Evolutionary conservation across 2,797 vertebrate genomes (phyloP).

Genomic region (Pelochelys cantorii): DNA sequence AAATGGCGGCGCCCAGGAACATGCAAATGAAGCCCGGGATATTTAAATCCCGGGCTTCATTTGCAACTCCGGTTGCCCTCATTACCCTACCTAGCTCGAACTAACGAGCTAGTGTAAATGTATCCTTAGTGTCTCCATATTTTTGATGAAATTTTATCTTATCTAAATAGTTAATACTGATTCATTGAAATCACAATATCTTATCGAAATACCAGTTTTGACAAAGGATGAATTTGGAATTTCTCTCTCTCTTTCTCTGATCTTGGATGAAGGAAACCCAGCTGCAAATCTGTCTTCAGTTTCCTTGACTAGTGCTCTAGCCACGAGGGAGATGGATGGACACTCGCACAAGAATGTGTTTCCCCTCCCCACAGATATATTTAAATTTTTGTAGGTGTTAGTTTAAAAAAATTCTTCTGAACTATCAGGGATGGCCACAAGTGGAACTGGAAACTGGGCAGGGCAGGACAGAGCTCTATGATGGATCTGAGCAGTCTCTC

Average conservation of each 20-base stretch:
- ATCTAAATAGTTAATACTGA: background rate
- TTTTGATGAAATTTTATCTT: accelerated
- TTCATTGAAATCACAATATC: background rate
- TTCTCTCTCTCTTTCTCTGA: too few species aligned
- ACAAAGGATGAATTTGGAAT: background rate
- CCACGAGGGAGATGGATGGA: background rate
- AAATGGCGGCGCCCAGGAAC: background rate
- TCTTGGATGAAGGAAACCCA: background rate
- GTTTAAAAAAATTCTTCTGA: background rate
- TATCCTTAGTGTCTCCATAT: background rate
- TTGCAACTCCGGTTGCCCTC: too few species aligned
- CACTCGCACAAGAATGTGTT: background rate
- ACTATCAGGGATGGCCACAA: background rate
- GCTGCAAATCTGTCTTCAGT: background rate
- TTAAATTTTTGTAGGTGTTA: background rate
- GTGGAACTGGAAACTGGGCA: background rate
- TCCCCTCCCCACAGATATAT: background rate
- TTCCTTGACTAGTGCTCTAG: background rate
- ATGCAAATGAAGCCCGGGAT: too few species aligned
- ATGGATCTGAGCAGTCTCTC: background rate
- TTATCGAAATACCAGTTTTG: background rate
- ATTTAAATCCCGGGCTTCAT: too few species aligned
- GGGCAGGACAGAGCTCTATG: background rate
- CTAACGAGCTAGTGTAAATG: too few species aligned
- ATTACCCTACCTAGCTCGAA: too few species aligned